Evolutionary conservation across 53 echinoderm and acorn worm species (phyloP).

Genomic region (Glandiceps talaboti): DNA sequence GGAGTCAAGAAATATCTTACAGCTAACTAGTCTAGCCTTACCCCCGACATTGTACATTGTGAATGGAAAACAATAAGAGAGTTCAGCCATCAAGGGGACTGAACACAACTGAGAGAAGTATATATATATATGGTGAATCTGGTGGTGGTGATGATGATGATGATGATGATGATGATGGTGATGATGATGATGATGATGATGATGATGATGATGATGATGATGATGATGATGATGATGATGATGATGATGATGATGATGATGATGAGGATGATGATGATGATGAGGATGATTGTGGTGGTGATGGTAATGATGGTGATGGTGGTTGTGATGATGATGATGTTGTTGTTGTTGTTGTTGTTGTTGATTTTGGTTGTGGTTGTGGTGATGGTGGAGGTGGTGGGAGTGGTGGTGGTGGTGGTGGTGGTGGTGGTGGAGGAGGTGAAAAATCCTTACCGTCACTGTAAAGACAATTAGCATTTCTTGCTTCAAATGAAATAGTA

Average conservation of each 20-base stretch:
- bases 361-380: too few relatives aligned
- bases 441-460: conserved; percentile 34
- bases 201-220: neutral
- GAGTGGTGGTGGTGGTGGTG: neutral
- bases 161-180: too few relatives aligned
- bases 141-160: too few relatives aligned
- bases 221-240: neutral
- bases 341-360: neutral
- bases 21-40: too few relatives aligned
- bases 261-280: too few relatives aligned
- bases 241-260: neutral
- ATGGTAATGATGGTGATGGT: neutral
- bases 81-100: too few relatives aligned
- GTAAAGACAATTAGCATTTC: conserved; percentile 26
- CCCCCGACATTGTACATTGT: too few relatives aligned
- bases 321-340: neutral
- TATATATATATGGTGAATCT: too few relatives aligned
- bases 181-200: neutral
- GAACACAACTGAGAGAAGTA: too few relatives aligned
- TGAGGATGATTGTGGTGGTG: neutral
- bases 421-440: neutral
- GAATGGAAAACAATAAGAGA: too few relatives aligned
- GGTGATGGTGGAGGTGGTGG: neutral
- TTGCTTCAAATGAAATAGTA: conserved; percentile 1
- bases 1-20: too few relatives aligned